phyloP scores from a whole-genome alignment of 2,797 vertebrate species.

The Peromyscus nudipes region DNA sequence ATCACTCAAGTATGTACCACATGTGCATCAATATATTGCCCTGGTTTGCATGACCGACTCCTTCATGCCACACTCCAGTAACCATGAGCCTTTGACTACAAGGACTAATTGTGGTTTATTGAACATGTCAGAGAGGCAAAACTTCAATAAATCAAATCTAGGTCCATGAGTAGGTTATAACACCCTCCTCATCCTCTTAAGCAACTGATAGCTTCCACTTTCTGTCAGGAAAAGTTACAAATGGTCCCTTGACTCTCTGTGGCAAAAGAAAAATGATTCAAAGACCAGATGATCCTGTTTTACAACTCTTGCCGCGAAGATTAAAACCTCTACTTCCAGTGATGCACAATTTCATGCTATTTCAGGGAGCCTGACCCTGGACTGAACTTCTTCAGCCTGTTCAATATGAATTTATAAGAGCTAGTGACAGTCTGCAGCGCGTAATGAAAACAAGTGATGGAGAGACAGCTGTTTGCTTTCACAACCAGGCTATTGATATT shows the following conservation, averaged over 20 bases:
- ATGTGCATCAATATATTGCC: conserved; percentile 49
- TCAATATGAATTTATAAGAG: conserved; percentile 64
- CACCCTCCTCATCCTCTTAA: conserved; percentile 24
- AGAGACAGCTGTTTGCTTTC: conserved; percentile 58
- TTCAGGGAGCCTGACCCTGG: conserved; percentile 76
- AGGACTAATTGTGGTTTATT: conserved; percentile 62
- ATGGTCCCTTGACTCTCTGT: conserved; percentile 24
- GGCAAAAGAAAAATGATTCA: conserved; percentile 55
- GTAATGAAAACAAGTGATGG: not conserved
- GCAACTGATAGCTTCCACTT: not conserved
- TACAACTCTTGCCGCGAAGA: conserved; percentile 64
- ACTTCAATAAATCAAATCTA: conserved; percentile 54
- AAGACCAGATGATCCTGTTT: conserved; percentile 67
- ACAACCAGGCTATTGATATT: not conserved
- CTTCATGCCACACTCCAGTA: conserved; percentile 26
- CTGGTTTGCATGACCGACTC: conserved; percentile 61
- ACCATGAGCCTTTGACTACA: conserved; percentile 26
- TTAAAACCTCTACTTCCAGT: conserved; percentile 71
- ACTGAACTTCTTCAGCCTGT: conserved; percentile 73
- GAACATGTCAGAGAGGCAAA: conserved; percentile 63
- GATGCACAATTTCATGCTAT: conserved; percentile 67
- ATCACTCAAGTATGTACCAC: conserved; percentile 60
- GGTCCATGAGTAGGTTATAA: not conserved
- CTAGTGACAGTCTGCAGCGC: not conserved
- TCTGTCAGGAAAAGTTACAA: not conserved